phyloP scores from a whole-genome alignment of 2,113 vertebrate genomes.

The Bubalus kerabau region DNA sequence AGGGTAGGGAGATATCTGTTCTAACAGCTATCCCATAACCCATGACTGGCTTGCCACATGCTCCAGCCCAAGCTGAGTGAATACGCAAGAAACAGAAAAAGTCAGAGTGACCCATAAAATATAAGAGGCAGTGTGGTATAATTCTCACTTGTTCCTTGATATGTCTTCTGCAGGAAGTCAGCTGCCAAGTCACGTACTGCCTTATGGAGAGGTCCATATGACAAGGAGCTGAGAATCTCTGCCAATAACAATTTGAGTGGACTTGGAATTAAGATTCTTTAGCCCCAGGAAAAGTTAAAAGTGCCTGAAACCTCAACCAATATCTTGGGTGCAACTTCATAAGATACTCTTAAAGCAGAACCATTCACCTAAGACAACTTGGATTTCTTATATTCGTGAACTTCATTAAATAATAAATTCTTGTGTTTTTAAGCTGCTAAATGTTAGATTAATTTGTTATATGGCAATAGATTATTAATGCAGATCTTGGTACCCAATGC shows the following conservation, averaged over 20 bases:
- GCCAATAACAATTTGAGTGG: neutral
- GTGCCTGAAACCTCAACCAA: neutral
- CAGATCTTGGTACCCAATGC: neutral
- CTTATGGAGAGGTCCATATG: neutral
- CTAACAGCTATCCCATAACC: neutral
- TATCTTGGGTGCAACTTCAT: neutral
- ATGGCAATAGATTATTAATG: neutral
- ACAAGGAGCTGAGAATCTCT: neutral
- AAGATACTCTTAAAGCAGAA: neutral
- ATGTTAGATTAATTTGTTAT: neutral
- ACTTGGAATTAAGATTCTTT: neutral
- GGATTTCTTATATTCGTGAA: neutral
- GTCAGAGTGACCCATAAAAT: neutral
- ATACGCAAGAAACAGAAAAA: neutral
- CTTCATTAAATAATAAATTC: neutral
- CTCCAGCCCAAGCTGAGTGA: neutral
- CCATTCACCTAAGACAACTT: neutral
- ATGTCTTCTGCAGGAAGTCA: neutral
- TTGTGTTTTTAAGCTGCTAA: neutral
- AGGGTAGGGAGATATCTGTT: neutral
- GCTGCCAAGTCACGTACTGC: neutral
- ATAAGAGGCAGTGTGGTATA: neutral
- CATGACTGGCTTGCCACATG: neutral
- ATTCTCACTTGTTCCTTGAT: neutral
- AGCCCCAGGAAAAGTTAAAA: neutral